Conservation (phyloP, 1,140 invertebrate genomes). For the Leptinotarsa undecemlineata region DNA sequence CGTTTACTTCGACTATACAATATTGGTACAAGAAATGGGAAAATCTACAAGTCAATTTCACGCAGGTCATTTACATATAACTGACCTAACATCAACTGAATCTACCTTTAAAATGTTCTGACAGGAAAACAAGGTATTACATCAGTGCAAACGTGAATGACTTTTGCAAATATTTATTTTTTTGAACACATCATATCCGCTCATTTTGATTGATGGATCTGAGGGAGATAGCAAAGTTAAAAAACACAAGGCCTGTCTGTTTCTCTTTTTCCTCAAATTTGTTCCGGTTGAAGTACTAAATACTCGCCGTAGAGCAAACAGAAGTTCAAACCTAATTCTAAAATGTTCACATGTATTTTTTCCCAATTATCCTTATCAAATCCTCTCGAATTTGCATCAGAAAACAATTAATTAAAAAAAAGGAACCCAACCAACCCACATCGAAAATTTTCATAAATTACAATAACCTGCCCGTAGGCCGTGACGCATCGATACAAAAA, state of each 20-base stretch:
- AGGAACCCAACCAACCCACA: background rate
- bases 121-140: too few species aligned
- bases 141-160: too few species aligned
- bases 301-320: background rate
- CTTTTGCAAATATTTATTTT: too few species aligned
- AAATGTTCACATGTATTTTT: conserved; percentile 1
- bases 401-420: background rate
- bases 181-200: too few species aligned
- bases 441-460: conserved; percentile 4
- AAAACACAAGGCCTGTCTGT: background rate
- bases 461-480: background rate
- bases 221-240: too few species aligned
- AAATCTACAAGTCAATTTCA: too few species aligned
- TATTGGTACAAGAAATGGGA: too few species aligned
- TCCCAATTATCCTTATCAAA: background rate
- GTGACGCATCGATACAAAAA: background rate
- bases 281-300: background rate
- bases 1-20: too few species aligned
- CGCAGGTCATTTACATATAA: too few species aligned
- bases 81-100: too few species aligned
- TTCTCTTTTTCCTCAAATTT: background rate
- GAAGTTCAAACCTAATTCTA: background rate
- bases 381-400: background rate
- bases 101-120: too few species aligned
- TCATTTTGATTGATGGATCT: too few species aligned